These are phyloP conservation scores for Astyanax mexicanus DNA, from an alignment of 2,797 vertebrate species.

Conservation along the genomic window DNA sequence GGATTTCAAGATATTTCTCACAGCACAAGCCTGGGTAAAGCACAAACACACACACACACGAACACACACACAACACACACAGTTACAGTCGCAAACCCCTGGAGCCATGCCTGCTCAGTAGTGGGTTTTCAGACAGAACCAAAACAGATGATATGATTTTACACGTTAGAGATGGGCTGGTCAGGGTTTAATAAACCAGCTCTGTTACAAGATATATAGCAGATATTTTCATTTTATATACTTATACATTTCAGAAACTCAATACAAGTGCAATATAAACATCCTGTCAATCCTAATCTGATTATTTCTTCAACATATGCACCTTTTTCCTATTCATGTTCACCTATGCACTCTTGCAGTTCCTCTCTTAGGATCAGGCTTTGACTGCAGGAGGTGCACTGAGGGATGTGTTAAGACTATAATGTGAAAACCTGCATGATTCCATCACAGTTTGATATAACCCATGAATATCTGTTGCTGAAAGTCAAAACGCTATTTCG, in stretches of 20 bases:
- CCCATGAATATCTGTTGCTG: too few relatives aligned
- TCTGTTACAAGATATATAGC: background rate
- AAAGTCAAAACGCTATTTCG: too few relatives aligned
- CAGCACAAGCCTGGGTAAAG: slow-evolving; percentile 83
- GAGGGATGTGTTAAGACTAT: slow-evolving; percentile 7
- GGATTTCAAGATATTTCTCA: slow-evolving; percentile 94
- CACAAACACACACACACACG: slow-evolving; percentile 2
- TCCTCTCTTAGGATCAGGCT: slow-evolving; percentile 18
- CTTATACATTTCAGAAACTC: too few relatives aligned
- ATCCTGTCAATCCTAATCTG: background rate
- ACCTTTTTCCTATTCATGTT: background rate
- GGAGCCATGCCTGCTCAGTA: too few relatives aligned
- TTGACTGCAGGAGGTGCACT: slow-evolving; percentile 22
- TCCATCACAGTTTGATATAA: slow-evolving; percentile 7
- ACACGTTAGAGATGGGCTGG: background rate
- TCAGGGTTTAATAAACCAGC: background rate
- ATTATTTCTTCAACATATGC: slow-evolving; percentile 14
- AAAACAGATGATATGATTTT: background rate
- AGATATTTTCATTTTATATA: background rate
- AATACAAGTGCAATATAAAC: background rate
- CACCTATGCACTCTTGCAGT: background rate
- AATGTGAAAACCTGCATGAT: too few relatives aligned
- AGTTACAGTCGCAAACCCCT: background rate
- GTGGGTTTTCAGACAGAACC: too few relatives aligned
- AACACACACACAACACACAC: background rate